Base-by-base conservation (phyloP, 2,888 invertebrate species). In the Julus scandinavius region DNA sequence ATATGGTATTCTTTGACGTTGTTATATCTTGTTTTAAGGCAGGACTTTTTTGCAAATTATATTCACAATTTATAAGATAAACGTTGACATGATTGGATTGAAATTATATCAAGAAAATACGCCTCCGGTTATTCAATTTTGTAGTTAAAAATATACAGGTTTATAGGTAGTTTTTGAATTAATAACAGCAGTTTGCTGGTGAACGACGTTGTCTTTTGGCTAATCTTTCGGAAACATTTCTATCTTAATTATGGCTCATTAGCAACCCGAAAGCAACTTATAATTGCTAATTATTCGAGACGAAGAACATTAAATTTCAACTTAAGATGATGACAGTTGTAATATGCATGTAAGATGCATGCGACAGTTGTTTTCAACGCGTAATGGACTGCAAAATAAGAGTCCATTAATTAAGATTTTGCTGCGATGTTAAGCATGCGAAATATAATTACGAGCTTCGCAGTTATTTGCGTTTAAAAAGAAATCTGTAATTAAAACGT, bases 281-380 rank as follows among this genome's bases (percentile, higher is more conserved):
- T 80, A 38, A 40, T 80, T 80, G 80, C 80, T 80, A 80, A 80
- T 80, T 80, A 80, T 80, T 13, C 15, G 29, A 13, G 15, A 29
- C 80, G 80, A 80, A 80, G 38, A 40, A 13, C 38, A 38, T 29
- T 80, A 40, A 40, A 80, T 15, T 80, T 80, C 20, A 80, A 38
- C 29, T 80, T 80, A 13, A 80, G 29, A 40, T 5, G 80, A 40
- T 80, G 80, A 80, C 80, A 80, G 80, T 80, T 80, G 72, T 72
- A 72, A 72, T 72, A 29, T 38, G 29, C 29, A 29, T 29, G 29
- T 29, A 29, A 29, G 38, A 80, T 80, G 38, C 80, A 40, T 38
- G 38, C 38, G 80, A 80, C 80, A 80, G 38, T 29, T 11, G 72
- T 29, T 29, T 72, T 72, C 72, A 11, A 11, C 15, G 38, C 80